phyloP scores from a whole-genome alignment of 2,113 vertebrate species.

The Oenanthe oenanthe region DNA sequence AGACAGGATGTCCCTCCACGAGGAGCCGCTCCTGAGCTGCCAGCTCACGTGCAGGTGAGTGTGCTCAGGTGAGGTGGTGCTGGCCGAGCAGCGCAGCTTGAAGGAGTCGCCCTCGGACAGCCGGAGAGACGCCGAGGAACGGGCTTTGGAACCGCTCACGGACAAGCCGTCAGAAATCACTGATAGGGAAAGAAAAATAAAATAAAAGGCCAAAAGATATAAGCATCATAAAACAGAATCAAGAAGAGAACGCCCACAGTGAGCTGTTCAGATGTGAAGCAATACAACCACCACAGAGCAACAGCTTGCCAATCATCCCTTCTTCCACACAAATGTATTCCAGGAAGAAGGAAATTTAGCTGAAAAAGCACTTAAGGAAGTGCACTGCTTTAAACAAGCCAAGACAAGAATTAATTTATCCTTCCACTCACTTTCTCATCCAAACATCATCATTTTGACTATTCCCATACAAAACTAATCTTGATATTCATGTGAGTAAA shows the following conservation, averaged over 20 bases:
- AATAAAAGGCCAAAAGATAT: neutral
- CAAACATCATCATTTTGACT: neutral
- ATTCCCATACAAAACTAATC: neutral
- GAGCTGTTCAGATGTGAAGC: neutral
- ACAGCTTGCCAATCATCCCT: neutral
- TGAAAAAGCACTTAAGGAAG: conserved; percentile 3
- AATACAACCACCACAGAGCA: neutral
- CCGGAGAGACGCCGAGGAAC: conserved; percentile 5
- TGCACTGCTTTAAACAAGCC: neutral
- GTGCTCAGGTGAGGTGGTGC: conserved; percentile 73
- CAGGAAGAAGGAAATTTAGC: conserved; percentile 4
- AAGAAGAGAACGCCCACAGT: neutral
- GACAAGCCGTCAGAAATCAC: conserved; percentile 87
- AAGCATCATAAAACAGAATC: neutral
- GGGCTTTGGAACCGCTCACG: conserved; percentile 67
- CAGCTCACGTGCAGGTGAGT: conserved; percentile 89
- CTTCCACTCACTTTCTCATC: neutral
- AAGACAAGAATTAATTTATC: neutral
- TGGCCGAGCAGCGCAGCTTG: conserved; percentile 82
- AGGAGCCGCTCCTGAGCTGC: conserved; percentile 73
- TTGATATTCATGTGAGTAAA: neutral
- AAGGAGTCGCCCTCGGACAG: conserved; percentile 85
- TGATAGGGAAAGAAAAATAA: neutral
- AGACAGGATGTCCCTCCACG: conserved; percentile 72
- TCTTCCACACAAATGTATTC: neutral